Conservation (phyloP, 2,888 invertebrate species). For the Pogonocherus hispidulus region DNA sequence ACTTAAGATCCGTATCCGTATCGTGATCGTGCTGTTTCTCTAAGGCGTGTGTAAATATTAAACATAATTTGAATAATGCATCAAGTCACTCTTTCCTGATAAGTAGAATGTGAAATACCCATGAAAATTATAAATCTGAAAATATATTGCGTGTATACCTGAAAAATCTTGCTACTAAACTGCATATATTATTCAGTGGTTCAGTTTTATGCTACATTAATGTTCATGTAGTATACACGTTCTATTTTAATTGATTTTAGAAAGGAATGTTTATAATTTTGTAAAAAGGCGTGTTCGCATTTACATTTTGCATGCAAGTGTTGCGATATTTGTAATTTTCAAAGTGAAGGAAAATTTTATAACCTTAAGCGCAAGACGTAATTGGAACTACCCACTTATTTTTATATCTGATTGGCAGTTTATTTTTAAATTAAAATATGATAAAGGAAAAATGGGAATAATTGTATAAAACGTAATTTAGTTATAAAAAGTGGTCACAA, state of each 20-base stretch:
- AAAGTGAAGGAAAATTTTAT: background rate
- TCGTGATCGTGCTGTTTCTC: no score
- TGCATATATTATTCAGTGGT: background rate
- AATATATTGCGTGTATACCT: background rate
- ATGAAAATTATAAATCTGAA: background rate
- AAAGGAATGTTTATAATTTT: background rate
- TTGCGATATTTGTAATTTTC: background rate
- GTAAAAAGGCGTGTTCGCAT: background rate
- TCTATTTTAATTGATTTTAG: conserved; percentile 11
- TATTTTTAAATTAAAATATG: no score
- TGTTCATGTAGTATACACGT: background rate
- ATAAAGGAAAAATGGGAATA: no score
- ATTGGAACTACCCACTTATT: no score
- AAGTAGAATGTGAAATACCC: background rate
- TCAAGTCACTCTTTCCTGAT: background rate
- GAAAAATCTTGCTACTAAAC: background rate
- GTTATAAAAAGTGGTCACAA: no score
- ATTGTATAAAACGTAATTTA: no score
- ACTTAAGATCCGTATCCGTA: no score
- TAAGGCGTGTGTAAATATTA: no score
- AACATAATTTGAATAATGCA: conserved; percentile 16
- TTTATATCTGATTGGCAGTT: no score
- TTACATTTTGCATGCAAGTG: background rate
- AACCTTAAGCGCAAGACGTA: no score
- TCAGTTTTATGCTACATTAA: background rate